Evolutionary conservation across 2,888 invertebrate genomes (phyloP).

Genomic region (Cephus nigrinus): DNA sequence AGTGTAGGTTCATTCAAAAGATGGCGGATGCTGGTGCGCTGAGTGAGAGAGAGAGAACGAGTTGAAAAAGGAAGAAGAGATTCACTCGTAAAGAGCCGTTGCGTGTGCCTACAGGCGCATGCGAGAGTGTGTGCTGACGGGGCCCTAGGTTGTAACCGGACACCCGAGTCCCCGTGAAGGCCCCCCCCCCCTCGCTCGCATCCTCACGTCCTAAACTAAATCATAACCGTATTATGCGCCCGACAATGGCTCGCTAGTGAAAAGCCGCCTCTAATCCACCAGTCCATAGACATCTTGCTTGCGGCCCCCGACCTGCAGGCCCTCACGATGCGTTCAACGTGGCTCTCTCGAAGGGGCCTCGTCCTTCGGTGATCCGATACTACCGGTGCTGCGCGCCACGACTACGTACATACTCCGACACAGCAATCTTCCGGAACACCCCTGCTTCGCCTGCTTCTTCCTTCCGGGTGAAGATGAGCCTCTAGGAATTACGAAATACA

Average conservation of each 20-base stretch:
- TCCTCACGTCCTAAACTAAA: conserved; percentile 58
- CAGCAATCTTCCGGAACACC: no score
- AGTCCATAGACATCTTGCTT: conserved; percentile 51
- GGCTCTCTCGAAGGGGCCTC: no score
- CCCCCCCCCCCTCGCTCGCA: conserved; percentile 34
- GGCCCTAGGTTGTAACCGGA: conserved; percentile 53
- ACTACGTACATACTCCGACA: no score
- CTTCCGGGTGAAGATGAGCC: no score
- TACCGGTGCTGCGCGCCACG: no score
- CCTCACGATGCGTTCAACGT: background rate
- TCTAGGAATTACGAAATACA: no score
- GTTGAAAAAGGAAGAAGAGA: conserved; percentile 23
- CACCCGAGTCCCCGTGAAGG: conserved; percentile 51
- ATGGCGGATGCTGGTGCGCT: no score
- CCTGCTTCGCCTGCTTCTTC: no score
- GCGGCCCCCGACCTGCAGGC: conserved; percentile 22
- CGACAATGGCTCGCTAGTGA: conserved; percentile 46
- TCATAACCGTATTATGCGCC: conserved; percentile 63
- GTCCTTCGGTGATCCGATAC: no score
- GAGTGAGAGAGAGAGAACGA: conserved; percentile 9
- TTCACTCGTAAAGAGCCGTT: conserved; percentile 5
- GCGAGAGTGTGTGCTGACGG: conserved; percentile 45
- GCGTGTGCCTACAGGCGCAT: conserved; percentile 34
- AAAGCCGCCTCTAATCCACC: conserved; percentile 61
- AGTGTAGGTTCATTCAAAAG: no score